phyloP scores from a whole-genome alignment of 2,888 invertebrate species.

The Dynastes grantii region DNA sequence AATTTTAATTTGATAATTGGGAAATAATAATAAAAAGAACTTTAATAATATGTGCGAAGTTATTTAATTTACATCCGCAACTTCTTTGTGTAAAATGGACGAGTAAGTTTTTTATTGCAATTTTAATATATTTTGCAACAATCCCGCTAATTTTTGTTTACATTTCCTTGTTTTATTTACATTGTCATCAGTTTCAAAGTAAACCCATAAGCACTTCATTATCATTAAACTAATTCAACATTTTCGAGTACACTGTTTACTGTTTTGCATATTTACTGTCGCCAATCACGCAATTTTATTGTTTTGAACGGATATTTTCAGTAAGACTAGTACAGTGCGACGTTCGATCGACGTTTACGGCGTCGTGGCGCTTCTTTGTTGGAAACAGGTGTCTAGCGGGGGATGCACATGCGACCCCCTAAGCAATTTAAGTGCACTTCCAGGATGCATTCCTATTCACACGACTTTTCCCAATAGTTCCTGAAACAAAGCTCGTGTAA shows the following conservation, averaged over 20 bases:
- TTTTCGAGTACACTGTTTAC: conserved; percentile 1
- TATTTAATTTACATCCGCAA: conserved; percentile 34
- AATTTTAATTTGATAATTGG: neutral
- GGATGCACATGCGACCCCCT: conserved; percentile 46
- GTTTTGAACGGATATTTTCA: conserved; percentile 55
- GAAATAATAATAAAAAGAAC: conserved; percentile 9
- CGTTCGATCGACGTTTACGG: conserved; percentile 63
- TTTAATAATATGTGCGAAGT: conserved; percentile 32
- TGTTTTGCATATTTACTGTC: conserved; percentile 46
- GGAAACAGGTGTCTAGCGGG: conserved; percentile 63
- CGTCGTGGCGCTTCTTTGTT: conserved; percentile 64
- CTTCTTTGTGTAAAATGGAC: conserved; percentile 44
- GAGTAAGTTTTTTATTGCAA: conserved; percentile 40
- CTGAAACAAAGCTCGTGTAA: conserved; percentile 10
- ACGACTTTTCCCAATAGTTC: conserved; percentile 30
- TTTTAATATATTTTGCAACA: conserved; percentile 27
- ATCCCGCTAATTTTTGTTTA: neutral
- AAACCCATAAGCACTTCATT: too few relatives aligned
- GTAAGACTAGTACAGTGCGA: conserved; percentile 50
- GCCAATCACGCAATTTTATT: conserved; percentile 34
- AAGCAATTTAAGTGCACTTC: conserved; percentile 48
- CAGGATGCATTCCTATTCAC: conserved; percentile 37
- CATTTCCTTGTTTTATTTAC: too few relatives aligned
- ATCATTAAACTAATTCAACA: neutral
- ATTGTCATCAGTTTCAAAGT: too few relatives aligned